A percentile compares a stretch with the other conserved stretches of the same genome.
These are phyloP conservation scores for Halictus ligatus DNA, from an alignment of 2,888 invertebrate species.

Conservation along the genomic window DNA sequence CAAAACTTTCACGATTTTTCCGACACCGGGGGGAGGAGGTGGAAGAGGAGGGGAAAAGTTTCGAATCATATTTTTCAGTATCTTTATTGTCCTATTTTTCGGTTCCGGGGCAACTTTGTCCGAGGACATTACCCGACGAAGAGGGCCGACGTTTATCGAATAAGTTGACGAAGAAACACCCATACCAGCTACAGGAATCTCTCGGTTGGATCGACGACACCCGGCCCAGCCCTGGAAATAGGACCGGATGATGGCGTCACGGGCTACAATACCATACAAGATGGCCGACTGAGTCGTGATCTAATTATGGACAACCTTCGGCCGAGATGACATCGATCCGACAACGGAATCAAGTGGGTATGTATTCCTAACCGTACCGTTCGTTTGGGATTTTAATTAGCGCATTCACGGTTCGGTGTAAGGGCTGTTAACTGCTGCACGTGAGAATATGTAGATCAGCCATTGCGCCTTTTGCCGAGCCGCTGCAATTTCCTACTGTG, in stretches of 20 bases:
- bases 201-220: conserved; percentile 44
- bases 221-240: conserved; percentile 42
- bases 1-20: neutral
- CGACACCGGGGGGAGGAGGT: neutral
- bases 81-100: neutral
- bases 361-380: neutral
- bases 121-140: neutral
- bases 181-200: conserved; percentile 19
- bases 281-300: conserved; percentile 60
- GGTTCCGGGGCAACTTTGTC: neutral
- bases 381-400: neutral
- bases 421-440: neutral
- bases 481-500: neutral
- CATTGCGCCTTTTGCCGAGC: neutral
- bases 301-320: conserved; percentile 71
- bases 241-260: conserved; percentile 64
- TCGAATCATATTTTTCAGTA: conserved; percentile 15
- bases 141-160: neutral
- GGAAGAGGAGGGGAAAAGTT: neutral
- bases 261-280: conserved; percentile 34
- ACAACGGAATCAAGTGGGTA: neutral
- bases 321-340: conserved; percentile 12
- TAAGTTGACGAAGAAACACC: neutral
- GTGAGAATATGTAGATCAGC: neutral
- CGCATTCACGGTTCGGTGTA: neutral